phyloP scores from a whole-genome alignment of 2,797 vertebrate genomes.

The Sardinella longiceps region DNA sequence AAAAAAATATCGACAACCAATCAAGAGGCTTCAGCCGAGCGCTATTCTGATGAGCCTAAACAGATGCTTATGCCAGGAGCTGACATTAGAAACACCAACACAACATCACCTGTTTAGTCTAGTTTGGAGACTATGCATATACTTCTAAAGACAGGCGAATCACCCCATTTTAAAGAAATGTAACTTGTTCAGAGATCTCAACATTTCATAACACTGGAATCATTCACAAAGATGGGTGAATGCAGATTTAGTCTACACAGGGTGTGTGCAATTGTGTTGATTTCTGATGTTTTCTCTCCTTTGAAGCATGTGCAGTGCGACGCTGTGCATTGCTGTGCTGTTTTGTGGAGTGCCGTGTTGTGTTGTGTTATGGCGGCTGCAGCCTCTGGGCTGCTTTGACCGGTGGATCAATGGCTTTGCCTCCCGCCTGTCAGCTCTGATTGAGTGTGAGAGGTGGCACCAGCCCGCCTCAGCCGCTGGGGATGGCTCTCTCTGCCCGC shows the following conservation, averaged over 20 bases:
- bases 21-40: neutral
- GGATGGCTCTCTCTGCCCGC: conserved; percentile 44
- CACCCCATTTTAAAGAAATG: neutral
- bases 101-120: neutral
- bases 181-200: neutral
- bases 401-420: conserved; percentile 77
- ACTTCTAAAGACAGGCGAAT: neutral
- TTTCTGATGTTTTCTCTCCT: neutral
- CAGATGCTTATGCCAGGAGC: neutral
- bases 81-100: neutral
- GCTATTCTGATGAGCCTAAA: neutral
- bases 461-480: conserved; percentile 72
- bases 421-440: conserved; percentile 77
- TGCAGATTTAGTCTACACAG: neutral
- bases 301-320: conserved; percentile 60
- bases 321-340: conserved; percentile 58
- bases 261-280: too few relatives aligned
- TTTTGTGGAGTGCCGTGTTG: conserved; percentile 51
- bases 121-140: neutral
- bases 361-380: conserved; percentile 70
- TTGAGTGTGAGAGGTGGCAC: conserved; percentile 72
- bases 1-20: neutral
- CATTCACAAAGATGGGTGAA: neutral
- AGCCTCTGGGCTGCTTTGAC: conserved; percentile 76
- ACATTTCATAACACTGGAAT: neutral